Percentiles rank a stretch among this genome's conserved stretches.
These are phyloP conservation scores for Callyntrura sp. DNA, from an alignment of 2,888 invertebrate genomes.

Conservation along the genomic window DNA sequence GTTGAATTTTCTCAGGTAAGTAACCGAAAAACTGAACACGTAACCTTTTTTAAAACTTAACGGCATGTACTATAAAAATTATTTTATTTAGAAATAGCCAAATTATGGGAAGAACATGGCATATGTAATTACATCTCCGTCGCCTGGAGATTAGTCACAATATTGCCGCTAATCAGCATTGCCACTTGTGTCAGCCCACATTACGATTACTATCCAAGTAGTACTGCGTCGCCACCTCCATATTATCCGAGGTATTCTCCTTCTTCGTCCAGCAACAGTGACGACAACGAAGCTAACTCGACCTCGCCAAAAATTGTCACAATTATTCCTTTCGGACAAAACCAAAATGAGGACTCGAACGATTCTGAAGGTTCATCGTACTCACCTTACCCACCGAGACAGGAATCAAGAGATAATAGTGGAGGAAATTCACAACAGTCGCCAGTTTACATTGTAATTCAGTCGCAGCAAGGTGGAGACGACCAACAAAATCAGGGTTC, in stretches of 20 bases:
- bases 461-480: slow-evolving; percentile 54
- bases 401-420: not conserved
- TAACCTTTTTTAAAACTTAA: not conserved
- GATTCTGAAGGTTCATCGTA: slow-evolving; percentile 17
- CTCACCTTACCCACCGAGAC: not conserved
- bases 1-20: not conserved
- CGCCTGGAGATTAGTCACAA: not conserved
- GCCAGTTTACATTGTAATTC: slow-evolving; percentile 68
- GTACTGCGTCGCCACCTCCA: slow-evolving; percentile 49
- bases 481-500: slow-evolving; percentile 59
- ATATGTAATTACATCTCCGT: slow-evolving; percentile 4
- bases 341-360: slow-evolving; percentile 48
- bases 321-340: slow-evolving; percentile 60
- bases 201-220: slow-evolving; percentile 53
- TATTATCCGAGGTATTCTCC: slow-evolving; percentile 43
- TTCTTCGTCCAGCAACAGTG: too few species aligned
- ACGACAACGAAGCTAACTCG: slow-evolving; percentile 44
- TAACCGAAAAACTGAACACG: not conserved
- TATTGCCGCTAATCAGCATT: not conserved
- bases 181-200: not conserved
- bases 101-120: not conserved
- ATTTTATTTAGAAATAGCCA: not conserved
- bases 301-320: slow-evolving; percentile 56
- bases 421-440: not conserved
- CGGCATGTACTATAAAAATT: not conserved